These are phyloP conservation scores for Pangasianodon gigas DNA, from an alignment of 2,113 vertebrate species.

Conservation along the genomic window DNA sequence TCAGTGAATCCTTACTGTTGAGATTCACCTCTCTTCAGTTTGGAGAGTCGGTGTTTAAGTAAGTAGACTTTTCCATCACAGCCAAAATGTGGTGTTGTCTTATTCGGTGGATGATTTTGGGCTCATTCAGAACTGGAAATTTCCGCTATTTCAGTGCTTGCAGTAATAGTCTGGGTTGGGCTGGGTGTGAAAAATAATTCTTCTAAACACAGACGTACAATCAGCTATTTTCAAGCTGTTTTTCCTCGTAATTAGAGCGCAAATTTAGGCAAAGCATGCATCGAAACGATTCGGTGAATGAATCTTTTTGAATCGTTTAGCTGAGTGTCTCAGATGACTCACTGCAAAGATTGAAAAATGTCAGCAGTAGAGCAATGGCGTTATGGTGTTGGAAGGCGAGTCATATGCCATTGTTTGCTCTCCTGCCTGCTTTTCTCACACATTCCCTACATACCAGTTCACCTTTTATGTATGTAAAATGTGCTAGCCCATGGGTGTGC, in stretches of 20 bases:
- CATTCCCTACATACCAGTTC: constrained; percentile 60
- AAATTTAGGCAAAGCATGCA: neutral
- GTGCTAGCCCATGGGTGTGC: constrained; percentile 11
- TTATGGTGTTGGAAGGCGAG: constrained; percentile 30
- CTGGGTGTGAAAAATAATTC: neutral
- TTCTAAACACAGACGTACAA: neutral
- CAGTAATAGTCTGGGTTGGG: constrained; percentile 12
- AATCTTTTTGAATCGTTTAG: neutral
- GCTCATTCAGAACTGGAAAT: constrained; percentile 6
- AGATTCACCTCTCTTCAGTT: neutral
- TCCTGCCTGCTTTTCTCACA: constrained; percentile 39
- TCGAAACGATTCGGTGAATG: neutral
- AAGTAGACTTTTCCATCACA: neutral
- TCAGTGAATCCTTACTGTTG: neutral
- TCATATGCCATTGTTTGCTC: constrained; percentile 48
- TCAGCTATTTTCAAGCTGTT: neutral
- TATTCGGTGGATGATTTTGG: neutral
- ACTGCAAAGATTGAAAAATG: neutral
- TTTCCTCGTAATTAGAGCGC: neutral
- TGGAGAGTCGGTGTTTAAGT: neutral
- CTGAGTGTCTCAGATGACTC: no score
- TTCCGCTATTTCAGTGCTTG: neutral
- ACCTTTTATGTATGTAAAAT: constrained; percentile 1
- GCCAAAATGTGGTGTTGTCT: neutral
- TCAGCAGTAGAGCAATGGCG: no score